Evolutionary conservation across 2,797 vertebrate genomes (phyloP).

Genomic region (Chrysolophus pictus): DNA sequence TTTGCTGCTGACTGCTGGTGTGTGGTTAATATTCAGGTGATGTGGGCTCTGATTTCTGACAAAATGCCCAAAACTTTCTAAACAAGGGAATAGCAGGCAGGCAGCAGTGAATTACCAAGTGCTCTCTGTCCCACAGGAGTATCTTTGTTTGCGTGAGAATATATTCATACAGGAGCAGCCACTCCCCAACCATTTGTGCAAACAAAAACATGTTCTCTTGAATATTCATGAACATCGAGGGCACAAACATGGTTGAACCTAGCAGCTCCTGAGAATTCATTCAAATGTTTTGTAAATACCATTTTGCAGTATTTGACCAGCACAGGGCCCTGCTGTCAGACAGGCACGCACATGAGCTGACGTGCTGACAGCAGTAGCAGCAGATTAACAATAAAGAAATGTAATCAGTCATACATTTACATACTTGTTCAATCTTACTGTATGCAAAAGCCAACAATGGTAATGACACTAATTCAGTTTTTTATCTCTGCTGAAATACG

Average conservation of each 20-base stretch:
- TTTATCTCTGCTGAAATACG: neutral
- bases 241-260: conserved; percentile 28
- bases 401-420: neutral
- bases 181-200: conserved; percentile 56
- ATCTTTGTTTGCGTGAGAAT: conserved; percentile 35
- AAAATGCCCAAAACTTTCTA: conserved; percentile 5
- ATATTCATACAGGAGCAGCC: conserved; percentile 24
- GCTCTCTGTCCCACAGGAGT: conserved; percentile 13
- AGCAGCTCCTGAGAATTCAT: conserved; percentile 59
- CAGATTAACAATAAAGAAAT: neutral
- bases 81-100: neutral
- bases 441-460: neutral
- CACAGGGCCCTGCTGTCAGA: conserved; percentile 32
- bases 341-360: neutral
- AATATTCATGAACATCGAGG: conserved; percentile 65
- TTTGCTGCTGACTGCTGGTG: neutral
- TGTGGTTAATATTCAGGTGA: neutral
- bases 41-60: neutral
- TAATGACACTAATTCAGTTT: conserved; percentile 1
- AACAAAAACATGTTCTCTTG: conserved; percentile 53
- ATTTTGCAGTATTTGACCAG: conserved; percentile 19
- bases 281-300: neutral
- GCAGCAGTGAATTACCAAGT: neutral
- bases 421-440: neutral
- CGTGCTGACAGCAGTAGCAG: conserved; percentile 5